Base-by-base conservation (phyloP, 2,113 vertebrate species). In the Saccopteryx bilineata region DNA sequence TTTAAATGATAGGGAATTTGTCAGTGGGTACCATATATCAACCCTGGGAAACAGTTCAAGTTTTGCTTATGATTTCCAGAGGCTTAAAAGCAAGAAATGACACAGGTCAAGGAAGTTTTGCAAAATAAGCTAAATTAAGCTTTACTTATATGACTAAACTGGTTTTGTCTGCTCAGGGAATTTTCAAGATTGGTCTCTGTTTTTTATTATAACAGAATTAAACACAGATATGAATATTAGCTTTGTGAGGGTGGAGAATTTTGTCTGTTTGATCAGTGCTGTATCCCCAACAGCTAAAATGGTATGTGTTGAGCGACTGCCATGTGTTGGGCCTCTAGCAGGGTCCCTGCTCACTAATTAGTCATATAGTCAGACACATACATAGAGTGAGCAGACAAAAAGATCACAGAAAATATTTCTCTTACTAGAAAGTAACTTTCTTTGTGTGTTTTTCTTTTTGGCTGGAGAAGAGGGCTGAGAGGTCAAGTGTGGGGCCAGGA, bases 241-340 rank as follows among this genome's bases (percentile, higher is more conserved):
- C 60, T 90, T 39, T 7, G 0, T 14, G 28, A 60, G 24, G 10
- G 23, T 56, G 23, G 89, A 75, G 39, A 80, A 63, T 79, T 60
- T 26, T 39, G 39, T 87, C 39, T 92, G 9, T 84, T 66, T 63
- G 76, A 56, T 31, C 24, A 31, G 21, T 60, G 13, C 65, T 33
- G 17, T 48, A 8, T 48, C 11, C 18, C 48, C 11, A 2, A 48
- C 52, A 13, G 39, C 76, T 39, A 23, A 85, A 65, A 71, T 33
- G 18, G 14, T 7, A 7, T 18, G 54, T n/a, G 18, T 46, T 28
- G 60, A 58, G 6, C 48, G 80, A 13, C n/a, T 21, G 39, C 33
- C 48, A 1, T 11, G 33, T 3, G 0, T 1, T 2, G 56, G 65
- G 61, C 13, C 33, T 48, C 75, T 46, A 7, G 23, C 8, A 2